These are phyloP conservation scores for Pocillopora grandis DNA, from an alignment of 92 coral and sea anemone genomes.

Conservation along the genomic window DNA sequence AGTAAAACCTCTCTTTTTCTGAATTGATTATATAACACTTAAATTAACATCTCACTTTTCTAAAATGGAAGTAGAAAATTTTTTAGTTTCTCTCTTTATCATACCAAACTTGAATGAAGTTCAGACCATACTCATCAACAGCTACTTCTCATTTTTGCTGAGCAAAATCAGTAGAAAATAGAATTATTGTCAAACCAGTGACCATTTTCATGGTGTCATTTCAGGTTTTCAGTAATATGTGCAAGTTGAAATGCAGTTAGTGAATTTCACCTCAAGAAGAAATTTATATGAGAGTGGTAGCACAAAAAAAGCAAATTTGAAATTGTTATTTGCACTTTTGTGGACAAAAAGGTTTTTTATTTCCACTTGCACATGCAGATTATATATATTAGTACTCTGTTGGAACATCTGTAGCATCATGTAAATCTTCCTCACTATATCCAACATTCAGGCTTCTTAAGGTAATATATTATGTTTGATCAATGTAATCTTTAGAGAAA, in stretches of 20 bases:
- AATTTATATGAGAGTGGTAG: too few relatives aligned
- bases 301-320: too few relatives aligned
- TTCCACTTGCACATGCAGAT: not conserved
- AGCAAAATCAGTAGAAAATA: not conserved
- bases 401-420: not conserved
- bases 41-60: not conserved
- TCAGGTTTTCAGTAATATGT: too few relatives aligned
- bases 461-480: not conserved
- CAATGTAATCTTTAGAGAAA: not conserved
- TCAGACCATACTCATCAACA: not conserved
- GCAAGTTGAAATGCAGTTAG: too few relatives aligned
- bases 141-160: not conserved
- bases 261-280: too few relatives aligned
- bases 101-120: not conserved
- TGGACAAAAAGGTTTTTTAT: not conserved
- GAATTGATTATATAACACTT: not conserved
- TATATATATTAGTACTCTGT: not conserved
- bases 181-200: too few relatives aligned
- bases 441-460: not conserved
- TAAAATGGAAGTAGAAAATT: too few relatives aligned
- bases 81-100: constrained; percentile 8
- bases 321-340: too few relatives aligned
- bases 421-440: not conserved
- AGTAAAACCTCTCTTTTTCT: not conserved
- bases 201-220: too few relatives aligned